A percentile compares a stretch with the other conserved stretches of the same genome.
These are phyloP conservation scores for Murina feae DNA, from an alignment of 2,113 vertebrate genomes.

Conservation along the genomic window DNA sequence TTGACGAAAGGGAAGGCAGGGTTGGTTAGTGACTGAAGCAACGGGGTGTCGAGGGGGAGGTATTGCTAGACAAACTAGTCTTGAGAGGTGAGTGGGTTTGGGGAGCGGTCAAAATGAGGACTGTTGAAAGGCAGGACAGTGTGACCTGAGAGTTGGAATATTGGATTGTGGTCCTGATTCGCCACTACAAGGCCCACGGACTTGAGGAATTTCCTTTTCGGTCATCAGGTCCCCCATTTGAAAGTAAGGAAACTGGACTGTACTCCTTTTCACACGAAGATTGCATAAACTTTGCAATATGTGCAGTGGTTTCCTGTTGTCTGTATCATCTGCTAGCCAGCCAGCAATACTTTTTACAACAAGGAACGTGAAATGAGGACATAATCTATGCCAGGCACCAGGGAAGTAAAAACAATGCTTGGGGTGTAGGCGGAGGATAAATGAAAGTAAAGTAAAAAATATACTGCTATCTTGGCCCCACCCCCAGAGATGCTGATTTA, in stretches of 20 bases:
- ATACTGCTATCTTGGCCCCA: neutral
- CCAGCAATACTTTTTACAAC: neutral
- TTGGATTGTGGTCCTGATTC: neutral
- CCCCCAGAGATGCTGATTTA: neutral
- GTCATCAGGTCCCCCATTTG: neutral
- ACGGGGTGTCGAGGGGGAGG: neutral
- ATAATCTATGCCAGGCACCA: neutral
- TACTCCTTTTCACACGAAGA: neutral
- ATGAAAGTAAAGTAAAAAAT: neutral
- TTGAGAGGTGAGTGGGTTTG: neutral
- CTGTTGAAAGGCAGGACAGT: neutral
- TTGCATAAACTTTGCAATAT: neutral
- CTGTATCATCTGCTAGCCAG: neutral
- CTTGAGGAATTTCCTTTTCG: neutral
- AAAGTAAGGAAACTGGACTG: slow-evolving; percentile 5
- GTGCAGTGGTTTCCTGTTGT: neutral
- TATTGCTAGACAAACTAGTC: neutral
- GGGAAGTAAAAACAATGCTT: neutral
- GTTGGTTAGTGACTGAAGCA: neutral
- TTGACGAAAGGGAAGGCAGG: neutral
- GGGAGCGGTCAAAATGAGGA: neutral
- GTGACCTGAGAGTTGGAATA: neutral
- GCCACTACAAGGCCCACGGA: neutral
- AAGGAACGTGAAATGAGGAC: neutral
- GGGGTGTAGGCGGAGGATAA: neutral